These are phyloP conservation scores for Sanderia malayensis DNA, from an alignment of 30 jellyfish, hydroid and myxozoan species.

Conservation along the genomic window DNA sequence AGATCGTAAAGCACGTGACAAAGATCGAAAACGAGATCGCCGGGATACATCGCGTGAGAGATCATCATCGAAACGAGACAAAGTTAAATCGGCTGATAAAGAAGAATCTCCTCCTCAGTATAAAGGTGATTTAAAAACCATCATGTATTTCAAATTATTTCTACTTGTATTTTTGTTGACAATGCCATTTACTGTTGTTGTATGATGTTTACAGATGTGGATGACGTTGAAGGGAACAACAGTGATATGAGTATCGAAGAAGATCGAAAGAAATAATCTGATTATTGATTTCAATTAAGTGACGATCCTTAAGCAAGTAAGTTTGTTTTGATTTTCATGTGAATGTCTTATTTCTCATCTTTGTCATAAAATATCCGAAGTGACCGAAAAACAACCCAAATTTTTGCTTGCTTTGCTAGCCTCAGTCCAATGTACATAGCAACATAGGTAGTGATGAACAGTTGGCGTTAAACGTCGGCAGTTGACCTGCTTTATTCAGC, in stretches of 20 bases:
- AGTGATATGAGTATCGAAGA: conserved; percentile 67
- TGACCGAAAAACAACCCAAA: too few relatives aligned
- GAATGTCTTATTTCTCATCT: too few relatives aligned
- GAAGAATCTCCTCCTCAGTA: not conserved
- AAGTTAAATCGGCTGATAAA: not conserved
- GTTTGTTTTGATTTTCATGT: too few relatives aligned
- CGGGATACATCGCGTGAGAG: conserved; percentile 30
- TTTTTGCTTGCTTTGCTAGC: too few relatives aligned
- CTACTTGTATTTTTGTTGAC: too few relatives aligned
- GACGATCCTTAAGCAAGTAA: conserved; percentile 43
- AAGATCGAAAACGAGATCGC: conserved; percentile 30
- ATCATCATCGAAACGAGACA: conserved; percentile 26
- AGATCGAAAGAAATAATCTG: conserved; percentile 47
- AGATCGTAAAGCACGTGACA: conserved; percentile 58
- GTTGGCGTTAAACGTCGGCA: too few relatives aligned
- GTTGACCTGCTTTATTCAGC: too few relatives aligned
- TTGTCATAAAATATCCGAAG: too few relatives aligned
- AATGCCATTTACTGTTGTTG: too few relatives aligned
- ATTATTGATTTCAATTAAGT: conserved; percentile 29
- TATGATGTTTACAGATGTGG: too few relatives aligned
- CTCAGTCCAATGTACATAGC: too few relatives aligned
- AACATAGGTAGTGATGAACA: too few relatives aligned
- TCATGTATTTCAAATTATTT: not conserved
- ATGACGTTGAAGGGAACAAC: conserved; percentile 25
- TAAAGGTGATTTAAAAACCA: not conserved